Base-by-base conservation (phyloP, 2,113 vertebrate genomes). In the Dipodomys merriami region DNA sequence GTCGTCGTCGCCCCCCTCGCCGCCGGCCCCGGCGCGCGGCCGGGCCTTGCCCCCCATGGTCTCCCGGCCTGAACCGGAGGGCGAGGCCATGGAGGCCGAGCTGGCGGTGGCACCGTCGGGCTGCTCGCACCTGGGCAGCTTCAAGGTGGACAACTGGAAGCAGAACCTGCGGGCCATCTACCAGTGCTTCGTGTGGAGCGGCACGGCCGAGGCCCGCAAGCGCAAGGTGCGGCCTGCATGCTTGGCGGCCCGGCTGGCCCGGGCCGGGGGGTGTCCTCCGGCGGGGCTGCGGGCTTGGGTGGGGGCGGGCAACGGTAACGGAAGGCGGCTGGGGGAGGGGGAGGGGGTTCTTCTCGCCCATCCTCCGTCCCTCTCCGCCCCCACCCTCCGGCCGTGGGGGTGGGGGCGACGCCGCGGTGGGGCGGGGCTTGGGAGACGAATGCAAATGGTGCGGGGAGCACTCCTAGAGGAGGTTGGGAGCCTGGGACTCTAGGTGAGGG, bases 71-170 rank as follows among this genome's bases (percentile, higher is more conserved):
- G 97, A 96, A 95, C 96, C 97, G 44, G 97, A 97, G 95, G 93
- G 96, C 96, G 97, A 97, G 97, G 95, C 97, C 97, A 97, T 98
- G 98, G 97, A 98, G 97, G 97, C 97, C 94, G 98, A 98, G 97
- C 97, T 98, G 98, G 97, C 98, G 98, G 99, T 99, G 98, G 98
- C 99, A 98, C 99, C 99, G 96, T 98, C 98, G 94, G 99, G 99
- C 97, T 99, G 99, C 97, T 98, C 99, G 96, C 99, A 99, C 98
- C 98, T 99, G 98, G 98, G 98, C 98, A 97, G 98, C 97, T 99
- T 99, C 98, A 99, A 99, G 98, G 99, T 99, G 99, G 99, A 99
- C 97, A 99, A 99, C 98, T 99, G 99, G 99, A 99, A 99, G 98
- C 99, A 99, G 98, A 99, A 99, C 98, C 99, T 99, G 97, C 98